Percentiles rank a stretch among this genome's conserved stretches.
These are phyloP conservation scores for Forpus xanthops DNA, from an alignment of 2,797 vertebrate species.

Conservation along the genomic window DNA sequence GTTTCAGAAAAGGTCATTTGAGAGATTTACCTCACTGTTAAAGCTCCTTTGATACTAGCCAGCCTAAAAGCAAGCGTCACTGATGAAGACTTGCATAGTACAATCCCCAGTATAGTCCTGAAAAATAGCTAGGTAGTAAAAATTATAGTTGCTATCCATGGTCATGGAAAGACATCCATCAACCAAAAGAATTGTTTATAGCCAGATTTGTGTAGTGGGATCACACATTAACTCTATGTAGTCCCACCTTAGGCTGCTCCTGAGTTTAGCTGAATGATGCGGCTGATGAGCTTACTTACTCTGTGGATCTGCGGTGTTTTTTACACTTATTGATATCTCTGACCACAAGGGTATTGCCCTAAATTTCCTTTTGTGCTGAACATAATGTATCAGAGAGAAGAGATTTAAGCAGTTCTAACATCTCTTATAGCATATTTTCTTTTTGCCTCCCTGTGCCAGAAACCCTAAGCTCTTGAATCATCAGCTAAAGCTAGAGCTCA, in stretches of 20 bases:
- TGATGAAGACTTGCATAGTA: background rate
- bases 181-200: background rate
- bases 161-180: background rate
- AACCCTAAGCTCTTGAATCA: background rate
- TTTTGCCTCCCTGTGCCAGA: constrained; percentile 21
- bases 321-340: background rate
- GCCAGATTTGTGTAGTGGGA: background rate
- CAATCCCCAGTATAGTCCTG: background rate
- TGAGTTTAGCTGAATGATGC: background rate
- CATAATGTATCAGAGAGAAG: background rate
- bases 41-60: background rate
- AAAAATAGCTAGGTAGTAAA: background rate
- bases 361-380: background rate
- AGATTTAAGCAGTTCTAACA: constrained; percentile 9
- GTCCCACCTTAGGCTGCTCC: background rate
- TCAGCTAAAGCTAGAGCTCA: background rate
- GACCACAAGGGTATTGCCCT: background rate
- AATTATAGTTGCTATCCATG: background rate
- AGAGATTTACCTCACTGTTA: background rate
- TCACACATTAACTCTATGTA: background rate
- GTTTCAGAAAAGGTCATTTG: background rate
- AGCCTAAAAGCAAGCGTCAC: background rate
- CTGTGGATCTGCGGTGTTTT: background rate
- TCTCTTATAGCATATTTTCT: background rate
- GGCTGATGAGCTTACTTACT: background rate